Conservation (phyloP, 2,797 vertebrate genomes). For the Rhinophrynus dorsalis region DNA sequence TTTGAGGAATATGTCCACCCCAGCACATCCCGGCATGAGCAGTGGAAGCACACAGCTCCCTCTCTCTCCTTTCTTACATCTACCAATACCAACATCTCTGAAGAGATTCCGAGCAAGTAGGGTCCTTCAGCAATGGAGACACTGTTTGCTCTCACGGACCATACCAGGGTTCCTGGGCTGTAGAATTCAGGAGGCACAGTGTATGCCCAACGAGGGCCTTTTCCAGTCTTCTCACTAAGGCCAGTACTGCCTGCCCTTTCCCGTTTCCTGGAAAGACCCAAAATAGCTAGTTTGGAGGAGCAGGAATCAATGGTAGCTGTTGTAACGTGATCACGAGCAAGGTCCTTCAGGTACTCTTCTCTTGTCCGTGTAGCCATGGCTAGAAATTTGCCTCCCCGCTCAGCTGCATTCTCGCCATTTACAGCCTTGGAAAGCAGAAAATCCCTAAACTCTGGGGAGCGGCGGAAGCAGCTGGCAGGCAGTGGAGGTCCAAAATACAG, state of each 20-base stretch:
- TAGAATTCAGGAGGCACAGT: conserved; percentile 55
- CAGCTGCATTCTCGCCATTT: conserved; percentile 86
- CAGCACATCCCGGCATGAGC: conserved; percentile 86
- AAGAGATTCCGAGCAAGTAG: conserved; percentile 76
- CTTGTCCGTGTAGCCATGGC: conserved; percentile 91
- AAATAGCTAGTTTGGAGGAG: conserved; percentile 81
- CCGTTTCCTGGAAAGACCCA: conserved; percentile 79
- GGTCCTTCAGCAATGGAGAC: conserved; percentile 18
- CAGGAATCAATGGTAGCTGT: conserved; percentile 86
- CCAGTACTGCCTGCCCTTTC: conserved; percentile 80
- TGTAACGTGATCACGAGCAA: conserved; percentile 86
- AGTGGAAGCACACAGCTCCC: conserved; percentile 81
- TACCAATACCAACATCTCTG: conserved; percentile 83
- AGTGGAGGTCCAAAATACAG: conserved; percentile 86
- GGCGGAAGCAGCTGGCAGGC: conserved; percentile 76
- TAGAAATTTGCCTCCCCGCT: conserved; percentile 87
- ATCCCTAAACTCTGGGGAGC: conserved; percentile 79
- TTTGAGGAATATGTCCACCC: conserved; percentile 77
- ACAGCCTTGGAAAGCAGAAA: conserved; percentile 89
- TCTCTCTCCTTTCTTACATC: conserved; percentile 66
- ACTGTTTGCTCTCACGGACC: conserved; percentile 69
- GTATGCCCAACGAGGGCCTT: conserved; percentile 50
- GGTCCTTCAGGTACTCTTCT: conserved; percentile 88
- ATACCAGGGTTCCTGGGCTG: conserved; percentile 76
- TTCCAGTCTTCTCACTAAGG: conserved; percentile 65